phyloP scores from a whole-genome alignment of 1,140 invertebrate species.

The Nixonia krombeini region DNA sequence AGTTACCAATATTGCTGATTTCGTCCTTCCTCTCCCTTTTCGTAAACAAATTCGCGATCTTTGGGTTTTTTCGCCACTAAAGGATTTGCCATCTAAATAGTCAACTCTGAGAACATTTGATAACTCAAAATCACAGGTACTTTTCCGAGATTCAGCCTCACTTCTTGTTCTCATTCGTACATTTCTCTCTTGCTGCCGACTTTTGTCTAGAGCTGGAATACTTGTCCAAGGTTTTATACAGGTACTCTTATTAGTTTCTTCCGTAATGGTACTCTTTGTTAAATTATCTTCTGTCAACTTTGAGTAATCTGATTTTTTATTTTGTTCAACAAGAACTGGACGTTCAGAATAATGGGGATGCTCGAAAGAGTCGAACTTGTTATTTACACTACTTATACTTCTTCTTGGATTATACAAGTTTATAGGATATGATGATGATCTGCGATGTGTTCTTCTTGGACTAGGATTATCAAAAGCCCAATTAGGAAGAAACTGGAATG shows the following conservation, averaged over 20 bases:
- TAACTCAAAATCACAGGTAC: constrained; percentile 42
- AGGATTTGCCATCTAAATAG: constrained; percentile 52
- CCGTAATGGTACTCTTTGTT: neutral
- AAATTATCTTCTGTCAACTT: no score
- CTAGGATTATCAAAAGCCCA: constrained; percentile 52
- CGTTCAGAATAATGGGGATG: neutral
- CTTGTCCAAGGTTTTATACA: neutral
- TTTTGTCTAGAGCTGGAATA: neutral
- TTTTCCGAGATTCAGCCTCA: neutral
- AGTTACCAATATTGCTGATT: no score
- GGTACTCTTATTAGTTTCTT: neutral
- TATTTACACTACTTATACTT: neutral
- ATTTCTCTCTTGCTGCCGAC: neutral
- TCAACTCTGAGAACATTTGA: constrained; percentile 58
- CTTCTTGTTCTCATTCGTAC: neutral
- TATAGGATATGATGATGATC: constrained; percentile 60
- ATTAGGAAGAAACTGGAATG: constrained; percentile 54
- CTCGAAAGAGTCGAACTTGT: neutral
- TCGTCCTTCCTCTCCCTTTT: no score
- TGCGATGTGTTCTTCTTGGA: constrained; percentile 53
- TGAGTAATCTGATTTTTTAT: neutral
- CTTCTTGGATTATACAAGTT: constrained; percentile 34
- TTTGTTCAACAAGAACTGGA: neutral
- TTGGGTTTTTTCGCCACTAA: no score
- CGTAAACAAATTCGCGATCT: no score